These are phyloP conservation scores for Anguilla pacifica DNA, from an alignment of 2,797 vertebrate species.

Conservation along the genomic window DNA sequence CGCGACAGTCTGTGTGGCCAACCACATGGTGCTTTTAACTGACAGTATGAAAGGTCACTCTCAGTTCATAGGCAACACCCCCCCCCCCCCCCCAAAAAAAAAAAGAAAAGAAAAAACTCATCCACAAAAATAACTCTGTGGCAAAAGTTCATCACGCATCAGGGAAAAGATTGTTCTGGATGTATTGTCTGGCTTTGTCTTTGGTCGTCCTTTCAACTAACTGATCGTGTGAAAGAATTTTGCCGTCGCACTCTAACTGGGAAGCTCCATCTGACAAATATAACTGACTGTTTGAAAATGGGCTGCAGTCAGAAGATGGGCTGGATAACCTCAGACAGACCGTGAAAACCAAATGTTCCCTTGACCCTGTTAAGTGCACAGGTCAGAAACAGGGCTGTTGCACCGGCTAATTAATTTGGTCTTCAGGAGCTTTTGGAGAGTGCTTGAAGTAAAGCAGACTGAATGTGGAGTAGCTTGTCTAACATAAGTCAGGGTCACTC, in stretches of 20 bases:
- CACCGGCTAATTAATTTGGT: conserved; percentile 16
- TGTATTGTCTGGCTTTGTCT: neutral
- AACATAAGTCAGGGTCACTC: conserved; percentile 26
- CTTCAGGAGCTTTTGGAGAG: conserved; percentile 35
- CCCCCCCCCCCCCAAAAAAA: no score
- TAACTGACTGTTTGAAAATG: neutral
- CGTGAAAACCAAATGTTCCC: conserved; percentile 17
- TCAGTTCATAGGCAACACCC: neutral
- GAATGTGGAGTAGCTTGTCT: conserved; percentile 22
- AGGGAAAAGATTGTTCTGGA: neutral
- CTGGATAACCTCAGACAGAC: conserved; percentile 26
- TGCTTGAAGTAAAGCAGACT: conserved; percentile 17
- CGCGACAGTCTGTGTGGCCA: neutral
- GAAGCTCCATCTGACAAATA: neutral
- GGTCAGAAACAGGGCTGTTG: conserved; percentile 18
- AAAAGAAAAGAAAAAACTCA: neutral
- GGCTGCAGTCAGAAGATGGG: neutral
- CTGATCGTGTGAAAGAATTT: neutral
- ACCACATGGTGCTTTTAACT: neutral
- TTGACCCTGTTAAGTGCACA: conserved; percentile 24
- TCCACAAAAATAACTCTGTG: neutral
- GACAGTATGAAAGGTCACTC: neutral
- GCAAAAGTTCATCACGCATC: no score
- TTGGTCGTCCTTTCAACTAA: neutral
- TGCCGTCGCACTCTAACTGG: neutral